phyloP scores from a whole-genome alignment of 2,888 invertebrate genomes.

The Parnassius apollo region DNA sequence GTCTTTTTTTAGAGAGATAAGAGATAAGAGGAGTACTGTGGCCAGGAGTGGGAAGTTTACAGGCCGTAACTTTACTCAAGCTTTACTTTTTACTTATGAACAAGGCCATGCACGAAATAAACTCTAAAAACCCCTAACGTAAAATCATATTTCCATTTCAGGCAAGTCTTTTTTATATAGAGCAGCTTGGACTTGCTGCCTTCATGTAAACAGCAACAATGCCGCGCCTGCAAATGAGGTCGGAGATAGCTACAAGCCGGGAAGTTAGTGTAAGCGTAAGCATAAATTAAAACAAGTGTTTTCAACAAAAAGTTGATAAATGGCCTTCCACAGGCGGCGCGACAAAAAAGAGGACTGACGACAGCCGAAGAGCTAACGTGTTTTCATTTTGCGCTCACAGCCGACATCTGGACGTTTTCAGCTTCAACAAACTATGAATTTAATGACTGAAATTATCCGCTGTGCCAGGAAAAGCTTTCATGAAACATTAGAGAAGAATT shows the following conservation, averaged over 20 bases:
- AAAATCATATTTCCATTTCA: too few species aligned
- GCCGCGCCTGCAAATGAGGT: constrained; percentile 69
- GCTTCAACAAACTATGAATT: constrained; percentile 44
- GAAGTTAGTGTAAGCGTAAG: constrained; percentile 74
- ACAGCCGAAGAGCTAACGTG: constrained; percentile 71
- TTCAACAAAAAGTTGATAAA: constrained; percentile 79
- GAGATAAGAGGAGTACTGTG: too few species aligned
- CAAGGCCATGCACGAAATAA: too few species aligned
- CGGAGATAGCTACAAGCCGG: constrained; percentile 66
- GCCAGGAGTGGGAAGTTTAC: too few species aligned
- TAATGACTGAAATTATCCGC: constrained; percentile 27
- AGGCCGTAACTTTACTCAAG: too few species aligned
- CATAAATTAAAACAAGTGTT: constrained; percentile 79
- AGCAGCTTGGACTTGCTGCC: neutral
- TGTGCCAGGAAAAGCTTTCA: neutral
- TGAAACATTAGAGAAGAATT: too few species aligned
- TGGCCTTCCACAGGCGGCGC: constrained; percentile 69
- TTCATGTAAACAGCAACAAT: constrained; percentile 57
- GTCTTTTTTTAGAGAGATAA: too few species aligned
- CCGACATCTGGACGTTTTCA: constrained; percentile 72
- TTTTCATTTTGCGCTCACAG: constrained; percentile 70
- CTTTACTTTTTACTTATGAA: too few species aligned
- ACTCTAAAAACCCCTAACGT: too few species aligned
- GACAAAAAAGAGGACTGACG: constrained; percentile 71
- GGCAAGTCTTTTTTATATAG: neutral